Evolutionary conservation across 2,888 invertebrate species (phyloP), one percentile per base, ranked within the genome.

Genomic region (Scaptomyza cyrtandrae): DNA sequence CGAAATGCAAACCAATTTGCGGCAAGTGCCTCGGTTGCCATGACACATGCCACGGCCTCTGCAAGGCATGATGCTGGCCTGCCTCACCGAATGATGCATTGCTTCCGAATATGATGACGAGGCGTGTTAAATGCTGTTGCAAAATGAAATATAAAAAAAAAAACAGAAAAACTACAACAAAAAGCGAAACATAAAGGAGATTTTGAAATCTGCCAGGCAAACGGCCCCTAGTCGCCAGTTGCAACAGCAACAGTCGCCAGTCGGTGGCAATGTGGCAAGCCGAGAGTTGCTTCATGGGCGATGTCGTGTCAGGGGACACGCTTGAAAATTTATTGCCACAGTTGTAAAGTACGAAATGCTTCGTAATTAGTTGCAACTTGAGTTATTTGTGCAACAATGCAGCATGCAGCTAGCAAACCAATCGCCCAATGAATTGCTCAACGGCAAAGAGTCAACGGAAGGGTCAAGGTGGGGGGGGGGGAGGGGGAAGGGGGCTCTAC

Each of bases 281-380:
- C 19, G 60, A 55, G 55, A 60, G 68, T 45, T 54, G 76, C 58
- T 35, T 45, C 75, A 62, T 74, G 71, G 75, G 74, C 74, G 67
- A 75, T 37, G 86, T 79, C 79, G 85, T 84, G 86, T 80, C 88
- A 83, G 80, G 86, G 86, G 83, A 76, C 88, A 85, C 71, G 70
- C 78, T 87, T 67, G 71, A 78, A 81, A 75, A 87, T 86, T 86
- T 86, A 86, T 86, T 78, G 86, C 85, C 88, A 58, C 81, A 75
- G 86, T 86, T 87, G 86, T 78, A 79, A 79, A 85, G 75, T 85
- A 86, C 88, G 83, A 87, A 86, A 81, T 86, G 88, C 86, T 75
- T 86, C 72, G 86, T 87, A 86, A 86, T 87, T 86, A 86, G 85
- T 87, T 87, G 85, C 85, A 86, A 86, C 85, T 86, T 88, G 85